Conservation (phyloP, 2,113 vertebrate genomes). For the Astatotilapia flaviijosephi region DNA sequence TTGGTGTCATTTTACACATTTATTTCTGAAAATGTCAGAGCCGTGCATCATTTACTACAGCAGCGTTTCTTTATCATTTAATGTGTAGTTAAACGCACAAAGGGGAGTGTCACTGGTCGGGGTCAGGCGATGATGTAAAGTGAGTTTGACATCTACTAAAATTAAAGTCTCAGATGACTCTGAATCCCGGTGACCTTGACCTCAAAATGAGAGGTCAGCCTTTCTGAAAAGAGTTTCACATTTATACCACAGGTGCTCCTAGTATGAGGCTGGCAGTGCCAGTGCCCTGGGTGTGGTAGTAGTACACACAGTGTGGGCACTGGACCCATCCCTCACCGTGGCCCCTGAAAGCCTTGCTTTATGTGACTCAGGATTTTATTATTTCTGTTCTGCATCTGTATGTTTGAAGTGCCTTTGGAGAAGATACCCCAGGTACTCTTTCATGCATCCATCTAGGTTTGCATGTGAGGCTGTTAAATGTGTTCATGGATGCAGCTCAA, state of each 20-base stretch:
- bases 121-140: background rate
- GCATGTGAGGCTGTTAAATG: background rate
- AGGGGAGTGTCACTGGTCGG: background rate
- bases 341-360: background rate
- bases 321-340: background rate
- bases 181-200: background rate
- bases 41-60: background rate
- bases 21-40: background rate
- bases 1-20: background rate
- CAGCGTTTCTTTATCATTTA: background rate
- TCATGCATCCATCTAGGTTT: background rate
- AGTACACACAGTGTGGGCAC: background rate
- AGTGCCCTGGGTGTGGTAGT: background rate
- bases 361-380: background rate
- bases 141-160: background rate
- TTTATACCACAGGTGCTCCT: background rate
- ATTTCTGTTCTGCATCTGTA: background rate
- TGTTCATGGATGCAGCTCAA: background rate
- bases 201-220: background rate
- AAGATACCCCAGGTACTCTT: background rate
- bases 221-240: background rate
- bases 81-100: background rate
- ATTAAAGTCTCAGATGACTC: background rate
- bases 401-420: background rate
- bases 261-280: background rate